phyloP scores from a whole-genome alignment of 1,140 invertebrate species.

The Zaprionus davidi region DNA sequence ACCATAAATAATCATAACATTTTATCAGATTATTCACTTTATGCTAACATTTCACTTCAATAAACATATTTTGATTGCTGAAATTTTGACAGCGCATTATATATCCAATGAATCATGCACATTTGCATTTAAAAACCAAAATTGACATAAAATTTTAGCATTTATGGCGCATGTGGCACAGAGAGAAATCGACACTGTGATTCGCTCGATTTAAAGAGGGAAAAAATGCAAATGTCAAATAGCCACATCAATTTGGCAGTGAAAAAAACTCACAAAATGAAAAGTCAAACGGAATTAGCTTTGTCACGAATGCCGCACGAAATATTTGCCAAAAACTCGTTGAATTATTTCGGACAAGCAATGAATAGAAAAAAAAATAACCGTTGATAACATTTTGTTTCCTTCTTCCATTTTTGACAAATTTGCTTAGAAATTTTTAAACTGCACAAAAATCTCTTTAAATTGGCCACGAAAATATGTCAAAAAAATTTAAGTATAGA shows the following conservation, averaged over 20 bases:
- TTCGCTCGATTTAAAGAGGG: slow-evolving; percentile 18
- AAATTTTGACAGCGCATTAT: neutral
- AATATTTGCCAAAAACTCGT: slow-evolving; percentile 17
- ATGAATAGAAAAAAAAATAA: neutral
- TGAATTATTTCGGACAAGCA: slow-evolving; percentile 5
- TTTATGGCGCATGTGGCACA: neutral
- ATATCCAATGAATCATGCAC: neutral
- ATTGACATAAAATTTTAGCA: slow-evolving; percentile 7
- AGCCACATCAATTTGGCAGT: slow-evolving; percentile 25
- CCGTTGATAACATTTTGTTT: slow-evolving; percentile 2
- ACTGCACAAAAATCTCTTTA: neutral
- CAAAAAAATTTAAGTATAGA: neutral
- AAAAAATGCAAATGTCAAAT: slow-evolving; percentile 42
- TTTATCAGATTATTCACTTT: neutral
- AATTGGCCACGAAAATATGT: neutral
- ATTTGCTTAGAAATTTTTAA: slow-evolving; percentile 1
- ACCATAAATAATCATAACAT: neutral
- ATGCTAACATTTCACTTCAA: neutral
- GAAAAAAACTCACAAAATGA: slow-evolving; percentile 27
- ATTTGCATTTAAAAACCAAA: neutral
- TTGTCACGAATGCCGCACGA: slow-evolving; percentile 34
- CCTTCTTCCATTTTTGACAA: neutral
- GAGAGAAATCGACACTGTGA: slow-evolving; percentile 11
- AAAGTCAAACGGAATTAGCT: slow-evolving; percentile 56
- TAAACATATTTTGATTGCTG: neutral